Evolutionary conservation across 1,140 invertebrate genomes (phyloP).

Genomic region (Notospermus geniculatus): DNA sequence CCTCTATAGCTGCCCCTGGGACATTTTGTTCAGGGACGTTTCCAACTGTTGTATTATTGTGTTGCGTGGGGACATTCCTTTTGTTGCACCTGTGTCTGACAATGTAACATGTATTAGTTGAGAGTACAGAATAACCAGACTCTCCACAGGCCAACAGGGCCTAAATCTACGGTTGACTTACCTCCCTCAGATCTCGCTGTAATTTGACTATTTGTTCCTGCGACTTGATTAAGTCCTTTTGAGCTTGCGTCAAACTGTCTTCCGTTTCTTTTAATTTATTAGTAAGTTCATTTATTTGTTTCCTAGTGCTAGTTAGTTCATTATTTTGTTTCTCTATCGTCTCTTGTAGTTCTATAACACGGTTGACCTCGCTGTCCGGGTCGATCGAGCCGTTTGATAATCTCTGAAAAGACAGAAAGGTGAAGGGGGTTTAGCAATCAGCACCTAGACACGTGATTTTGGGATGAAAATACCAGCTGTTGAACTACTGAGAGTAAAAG

Average conservation of each 20-base stretch:
- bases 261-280: constrained; percentile 88
- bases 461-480: no score
- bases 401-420: constrained; percentile 56
- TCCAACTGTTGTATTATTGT: no score
- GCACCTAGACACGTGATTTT: no score
- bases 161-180: constrained; percentile 23
- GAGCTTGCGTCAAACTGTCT: constrained; percentile 79
- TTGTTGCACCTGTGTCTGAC: no score
- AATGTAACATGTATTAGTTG: no score
- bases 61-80: no score
- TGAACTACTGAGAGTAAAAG: no score
- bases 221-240: constrained; percentile 89
- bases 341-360: constrained; percentile 80
- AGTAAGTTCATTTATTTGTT: constrained; percentile 81
- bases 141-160: no score
- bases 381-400: constrained; percentile 65
- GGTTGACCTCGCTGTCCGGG: constrained; percentile 64
- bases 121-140: no score
- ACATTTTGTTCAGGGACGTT: no score
- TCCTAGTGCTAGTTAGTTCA: constrained; percentile 84
- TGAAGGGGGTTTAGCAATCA: no score
- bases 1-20: no score
- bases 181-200: constrained; percentile 79
- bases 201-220: constrained; percentile 90
- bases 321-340: constrained; percentile 88